Evolutionary conservation across 2,888 invertebrate species (phyloP).

Genomic region (Microctonus hyperodae): DNA sequence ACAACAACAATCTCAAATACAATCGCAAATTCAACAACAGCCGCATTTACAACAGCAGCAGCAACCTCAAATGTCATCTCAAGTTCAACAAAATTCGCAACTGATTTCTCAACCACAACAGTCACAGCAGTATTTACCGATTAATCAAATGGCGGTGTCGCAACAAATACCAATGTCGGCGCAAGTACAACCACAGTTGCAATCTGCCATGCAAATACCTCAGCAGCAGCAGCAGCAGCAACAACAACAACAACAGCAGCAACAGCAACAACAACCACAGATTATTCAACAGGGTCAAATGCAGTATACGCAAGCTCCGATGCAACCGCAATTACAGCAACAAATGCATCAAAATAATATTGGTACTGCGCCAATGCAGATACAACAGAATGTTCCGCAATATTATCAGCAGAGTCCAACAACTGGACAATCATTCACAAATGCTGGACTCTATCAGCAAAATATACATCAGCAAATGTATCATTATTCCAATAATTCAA

Average conservation of each 20-base stretch:
- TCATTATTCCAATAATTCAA: constrained; percentile 31
- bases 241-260: constrained; percentile 41
- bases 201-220: constrained; percentile 47
- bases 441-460: constrained; percentile 33
- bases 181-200: constrained; percentile 45
- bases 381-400: constrained; percentile 44
- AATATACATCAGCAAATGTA: constrained; percentile 37
- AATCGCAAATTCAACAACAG: constrained; percentile 41
- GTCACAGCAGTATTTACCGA: constrained; percentile 63
- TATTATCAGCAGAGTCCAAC: constrained; percentile 38
- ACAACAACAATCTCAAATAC: constrained; percentile 41
- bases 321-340: constrained; percentile 57
- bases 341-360: constrained; percentile 57
- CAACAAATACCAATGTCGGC: constrained; percentile 62
- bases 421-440: constrained; percentile 26
- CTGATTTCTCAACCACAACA: constrained; percentile 55
- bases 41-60: constrained; percentile 36
- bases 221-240: constrained; percentile 45
- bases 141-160: constrained; percentile 67
- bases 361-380: constrained; percentile 50
- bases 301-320: constrained; percentile 47
- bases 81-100: constrained; percentile 64
- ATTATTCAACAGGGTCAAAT: constrained; percentile 41
- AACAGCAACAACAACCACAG: constrained; percentile 43
- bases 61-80: constrained; percentile 58